Evolutionary conservation across 2,888 invertebrate genomes (phyloP), one percentile per base, ranked within the genome.

Genomic region (Meghimatium bilineatum): DNA sequence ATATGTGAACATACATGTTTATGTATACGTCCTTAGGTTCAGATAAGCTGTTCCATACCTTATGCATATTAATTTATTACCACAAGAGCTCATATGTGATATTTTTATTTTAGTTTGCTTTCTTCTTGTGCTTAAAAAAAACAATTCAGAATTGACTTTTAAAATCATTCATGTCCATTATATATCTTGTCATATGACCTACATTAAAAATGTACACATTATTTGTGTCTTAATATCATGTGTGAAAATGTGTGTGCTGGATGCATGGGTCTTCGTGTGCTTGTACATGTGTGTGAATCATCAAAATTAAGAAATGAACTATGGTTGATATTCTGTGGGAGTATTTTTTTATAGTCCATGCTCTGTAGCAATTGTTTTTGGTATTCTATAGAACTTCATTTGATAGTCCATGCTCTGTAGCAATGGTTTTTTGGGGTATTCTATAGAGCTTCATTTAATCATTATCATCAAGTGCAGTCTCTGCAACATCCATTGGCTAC

Each of bases 31-130:
- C 60, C 8, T 63, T 63, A 23, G 26, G 5, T 8, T 63, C 14
- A 17, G 5, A 63, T 63, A n/a, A n/a, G n/a, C 6, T 23, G 26
- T 63, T 63, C 23, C 20, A 17, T 63, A 63, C 60, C 60, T 63
- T 26, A 63, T n/a, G 60, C 26, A n/a, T 63, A 63, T 63, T 63
- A 63, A 63, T 63, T 63, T 63, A 63, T 63, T n/a, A 23, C 60
- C n/a, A 63, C n/a, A 23, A 63, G 3, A 63, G 60, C 60, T 63
- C 26, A 63, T n/a, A 63, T 63, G 60, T 63, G 60, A 63, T 63
- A 63, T 63, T n/a, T 63, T 63, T 63, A 17, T 63, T 26, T 23
- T 63, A 63, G n/a, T 63, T 63, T 63, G 23, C 26, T 10, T n/a
- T 63, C 23, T 63, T 5, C 23, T 63, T n/a, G n/a, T 63, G n/a